Evolutionary conservation across 2,113 vertebrate genomes (phyloP), one percentile per base, ranked within the genome.

Genomic region (Psettodes erumei): DNA sequence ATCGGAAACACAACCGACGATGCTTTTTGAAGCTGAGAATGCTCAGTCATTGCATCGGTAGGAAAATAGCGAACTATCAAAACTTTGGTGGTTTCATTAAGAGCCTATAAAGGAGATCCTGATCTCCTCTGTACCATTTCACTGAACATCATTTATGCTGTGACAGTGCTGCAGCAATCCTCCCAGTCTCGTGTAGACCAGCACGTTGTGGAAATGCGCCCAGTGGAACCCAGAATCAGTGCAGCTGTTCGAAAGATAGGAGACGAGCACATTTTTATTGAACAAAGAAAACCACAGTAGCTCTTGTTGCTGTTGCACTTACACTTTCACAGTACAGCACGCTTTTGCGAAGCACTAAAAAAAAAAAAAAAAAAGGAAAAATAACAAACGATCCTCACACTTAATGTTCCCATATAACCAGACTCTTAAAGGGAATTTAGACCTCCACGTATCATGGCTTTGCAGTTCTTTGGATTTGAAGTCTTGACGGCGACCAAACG

Each of bases 211-310:
- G n/a, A 8, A 23, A 45, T 5, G 13, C 42, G n/a, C 12, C 16
- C 8, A 59, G 9, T 25, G 21, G 64, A 62, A 63, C 32, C 43
- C 28, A 40, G 13, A 13, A 16, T 43, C 38, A 47, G 23, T 42
- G 64, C 69, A 69, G 56, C 80, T 71, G n/a, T 72, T 82, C 42
- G 63, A 71, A 82, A 82, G 67, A 91, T 71, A 82, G 53, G 70
- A 86, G 71, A 86, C 71, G 28, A 86, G 85, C 69, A 86, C 65
- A 60, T 76, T 65, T 90, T 92, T 86, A 89, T 91, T 88, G 54
- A 89, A 83, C 69, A 85, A 80, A 87, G 63, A 84, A 83, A 89
- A 83, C 73, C 88, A 91, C 88, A 88, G 85, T 88, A 86, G 87
- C 78, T 82, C n/a, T 78, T 79, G 47, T 72, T 79, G 53, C 75